Evolutionary conservation across 2,797 vertebrate genomes (phyloP), one percentile per base, ranked within the genome.

Genomic region (Silurus aristotelis): DNA sequence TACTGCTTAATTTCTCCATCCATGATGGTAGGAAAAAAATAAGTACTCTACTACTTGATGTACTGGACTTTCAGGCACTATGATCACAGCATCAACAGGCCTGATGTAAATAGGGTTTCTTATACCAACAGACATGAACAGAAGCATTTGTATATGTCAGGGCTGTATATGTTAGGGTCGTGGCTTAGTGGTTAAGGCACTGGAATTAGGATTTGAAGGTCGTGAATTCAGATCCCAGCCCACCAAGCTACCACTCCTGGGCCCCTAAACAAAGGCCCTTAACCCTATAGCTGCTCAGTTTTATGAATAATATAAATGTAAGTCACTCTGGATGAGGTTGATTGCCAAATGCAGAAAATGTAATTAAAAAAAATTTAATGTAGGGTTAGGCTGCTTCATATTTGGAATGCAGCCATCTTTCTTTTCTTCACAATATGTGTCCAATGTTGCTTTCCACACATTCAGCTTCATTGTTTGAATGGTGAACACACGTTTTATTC

Each of bases 391-490:
- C 84, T 38, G 56, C 25, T 60, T 60, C 27, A 12, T 52, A 27
- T 75, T 56, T 56, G 6, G 12, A 6, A 13, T 48, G 12, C 22
- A 25, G 46, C n/a, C 73, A 76, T 3, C 73, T 19, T 6, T 43
- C 14, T 31, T 68, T 25, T 56, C 43, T 46, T 79, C 72, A 15
- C 12, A 76, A 6, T 67, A 60, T 72, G 66, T 78, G 60, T 56
- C 55, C 20, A 19, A 67, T 67, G 38, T 66, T 82, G 63, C 27
- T 82, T 70, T 70, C 63, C n/a, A 83, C 27, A 20, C 70, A 52
- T 17, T 14, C 25, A n/a, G 19, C 31, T 43, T 43, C 38, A 82
- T 68, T 13, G 20, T 20, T n/a, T 77, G 14, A 77, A 76, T 86
- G 61, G 68, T 68, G n/a, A 61, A 77, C 22, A 43, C 12, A 58